Evolutionary conservation across 2,113 vertebrate genomes (phyloP).

Genomic region (Zosterops japonicus): DNA sequence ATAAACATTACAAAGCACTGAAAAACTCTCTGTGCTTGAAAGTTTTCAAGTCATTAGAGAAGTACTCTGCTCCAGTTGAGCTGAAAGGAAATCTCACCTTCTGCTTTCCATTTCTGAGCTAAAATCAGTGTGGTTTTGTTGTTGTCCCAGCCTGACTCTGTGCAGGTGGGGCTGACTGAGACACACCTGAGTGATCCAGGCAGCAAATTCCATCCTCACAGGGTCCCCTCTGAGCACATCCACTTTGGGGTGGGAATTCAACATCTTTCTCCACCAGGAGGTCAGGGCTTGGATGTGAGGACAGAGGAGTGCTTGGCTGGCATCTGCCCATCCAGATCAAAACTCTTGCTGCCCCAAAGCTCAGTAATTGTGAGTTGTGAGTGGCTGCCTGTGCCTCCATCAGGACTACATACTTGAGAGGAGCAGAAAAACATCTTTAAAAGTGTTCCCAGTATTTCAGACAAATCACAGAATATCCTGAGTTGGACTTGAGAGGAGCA

Average conservation of each 20-base stretch:
- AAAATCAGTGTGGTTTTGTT: not conserved
- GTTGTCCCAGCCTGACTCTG: not conserved
- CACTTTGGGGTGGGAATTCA: not conserved
- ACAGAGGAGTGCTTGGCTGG: not conserved
- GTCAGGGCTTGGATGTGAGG: not conserved
- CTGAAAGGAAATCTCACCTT: not conserved
- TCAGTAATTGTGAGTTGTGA: not conserved
- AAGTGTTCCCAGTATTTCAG: not conserved
- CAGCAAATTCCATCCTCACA: not conserved
- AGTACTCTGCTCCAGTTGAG: not conserved
- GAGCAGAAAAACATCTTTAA: not conserved
- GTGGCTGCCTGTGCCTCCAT: not conserved
- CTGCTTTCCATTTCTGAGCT: not conserved
- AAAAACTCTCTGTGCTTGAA: not conserved
- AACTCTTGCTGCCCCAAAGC: not conserved
- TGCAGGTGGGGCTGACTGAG: not conserved
- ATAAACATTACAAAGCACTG: constrained; percentile 26
- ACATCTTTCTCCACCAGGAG: not conserved
- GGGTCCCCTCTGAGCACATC: not conserved
- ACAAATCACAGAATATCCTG: not conserved
- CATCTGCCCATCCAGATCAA: not conserved
- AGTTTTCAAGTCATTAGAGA: not conserved
- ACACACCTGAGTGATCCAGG: not conserved
- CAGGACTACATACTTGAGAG: fast-evolving
- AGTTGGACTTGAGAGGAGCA: fast-evolving